A percentile compares a stretch with the other conserved stretches of the same genome.
Conservation (phyloP, 2,113 vertebrate species). For the Agapornis roseicollis region DNA sequence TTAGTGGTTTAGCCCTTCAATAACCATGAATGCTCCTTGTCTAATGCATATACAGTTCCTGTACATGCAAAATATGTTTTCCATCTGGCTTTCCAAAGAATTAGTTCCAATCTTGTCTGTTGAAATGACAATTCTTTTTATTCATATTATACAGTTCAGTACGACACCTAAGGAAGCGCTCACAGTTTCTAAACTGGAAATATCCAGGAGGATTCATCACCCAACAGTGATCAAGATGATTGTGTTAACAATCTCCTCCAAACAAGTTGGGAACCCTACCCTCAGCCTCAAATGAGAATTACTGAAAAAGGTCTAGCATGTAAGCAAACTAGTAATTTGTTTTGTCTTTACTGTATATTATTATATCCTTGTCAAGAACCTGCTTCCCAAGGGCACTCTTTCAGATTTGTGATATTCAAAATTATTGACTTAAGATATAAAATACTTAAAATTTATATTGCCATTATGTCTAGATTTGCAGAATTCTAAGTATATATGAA, state of each 20-base stretch:
- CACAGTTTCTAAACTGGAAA: not conserved
- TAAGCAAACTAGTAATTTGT: not conserved
- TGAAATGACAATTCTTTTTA: slow-evolving; percentile 50
- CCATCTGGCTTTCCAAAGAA: slow-evolving; percentile 43
- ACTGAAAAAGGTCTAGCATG: not conserved
- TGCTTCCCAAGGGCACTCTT: not conserved
- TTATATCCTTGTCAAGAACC: not conserved
- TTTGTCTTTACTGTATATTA: not conserved
- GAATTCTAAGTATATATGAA: not conserved
- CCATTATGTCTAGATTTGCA: not conserved
- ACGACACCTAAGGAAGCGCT: slow-evolving; percentile 22
- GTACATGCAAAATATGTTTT: slow-evolving; percentile 39
- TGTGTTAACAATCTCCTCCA: not conserved
- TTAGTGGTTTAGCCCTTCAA: slow-evolving; percentile 25
- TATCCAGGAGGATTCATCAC: not conserved
- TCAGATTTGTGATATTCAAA: not conserved
- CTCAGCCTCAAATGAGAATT: not conserved
- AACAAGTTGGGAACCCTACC: not conserved
- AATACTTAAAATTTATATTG: not conserved
- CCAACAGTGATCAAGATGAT: not conserved
- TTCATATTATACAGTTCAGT: not conserved
- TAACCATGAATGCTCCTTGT: slow-evolving; percentile 25
- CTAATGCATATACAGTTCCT: slow-evolving; percentile 33
- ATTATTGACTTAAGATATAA: not conserved
- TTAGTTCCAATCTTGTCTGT: slow-evolving; percentile 32